phyloP scores from a whole-genome alignment of 2,113 vertebrate species.

The Alethe castanea region DNA sequence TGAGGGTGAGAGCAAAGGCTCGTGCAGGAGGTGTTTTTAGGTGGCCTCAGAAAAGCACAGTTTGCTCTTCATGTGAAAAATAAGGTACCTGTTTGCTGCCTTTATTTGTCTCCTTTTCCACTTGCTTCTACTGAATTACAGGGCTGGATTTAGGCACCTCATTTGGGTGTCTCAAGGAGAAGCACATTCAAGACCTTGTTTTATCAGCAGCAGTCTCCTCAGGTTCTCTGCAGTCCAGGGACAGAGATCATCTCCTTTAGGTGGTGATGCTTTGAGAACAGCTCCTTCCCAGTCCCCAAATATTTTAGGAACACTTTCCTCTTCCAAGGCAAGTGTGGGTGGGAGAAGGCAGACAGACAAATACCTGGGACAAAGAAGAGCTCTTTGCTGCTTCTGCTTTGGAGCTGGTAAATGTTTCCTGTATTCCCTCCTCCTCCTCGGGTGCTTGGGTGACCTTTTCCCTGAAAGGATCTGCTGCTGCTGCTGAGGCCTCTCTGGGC shows the following conservation, averaged over 20 bases:
- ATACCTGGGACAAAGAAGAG: background rate
- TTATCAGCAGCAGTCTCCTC: background rate
- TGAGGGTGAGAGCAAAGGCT: background rate
- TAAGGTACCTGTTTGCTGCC: background rate
- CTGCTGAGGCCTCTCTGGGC: constrained; percentile 3
- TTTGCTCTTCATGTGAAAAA: background rate
- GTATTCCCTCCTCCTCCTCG: background rate
- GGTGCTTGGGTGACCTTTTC: background rate
- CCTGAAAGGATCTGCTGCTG: background rate
- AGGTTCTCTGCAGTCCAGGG: background rate
- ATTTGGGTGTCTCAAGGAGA: background rate
- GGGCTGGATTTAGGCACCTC: background rate
- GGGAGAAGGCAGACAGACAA: background rate
- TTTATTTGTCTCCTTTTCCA: background rate
- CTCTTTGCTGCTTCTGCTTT: background rate
- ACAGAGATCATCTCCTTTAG: background rate
- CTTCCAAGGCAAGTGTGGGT: background rate
- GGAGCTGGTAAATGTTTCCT: background rate
- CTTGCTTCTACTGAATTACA: background rate
- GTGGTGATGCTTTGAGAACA: background rate
- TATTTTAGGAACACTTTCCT: background rate
- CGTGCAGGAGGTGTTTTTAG: background rate
- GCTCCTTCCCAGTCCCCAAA: background rate
- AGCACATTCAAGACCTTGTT: background rate
- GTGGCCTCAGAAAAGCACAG: background rate